These are phyloP conservation scores for Emydura subglobosa DNA, from an alignment of 2,113 vertebrate species.

Conservation along the genomic window DNA sequence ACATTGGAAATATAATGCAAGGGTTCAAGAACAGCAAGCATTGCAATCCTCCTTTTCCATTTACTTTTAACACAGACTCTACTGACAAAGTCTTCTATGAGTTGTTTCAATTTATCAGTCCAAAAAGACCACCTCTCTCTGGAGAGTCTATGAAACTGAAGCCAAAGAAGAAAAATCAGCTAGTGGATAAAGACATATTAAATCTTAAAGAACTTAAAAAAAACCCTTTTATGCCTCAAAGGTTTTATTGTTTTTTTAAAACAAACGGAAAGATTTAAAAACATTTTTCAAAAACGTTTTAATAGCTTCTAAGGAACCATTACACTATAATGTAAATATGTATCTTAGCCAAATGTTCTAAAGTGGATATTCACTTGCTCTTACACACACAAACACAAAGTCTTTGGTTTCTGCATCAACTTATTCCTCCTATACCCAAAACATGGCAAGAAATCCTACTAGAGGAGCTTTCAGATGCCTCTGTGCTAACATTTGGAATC, in stretches of 20 bases:
- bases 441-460: background rate
- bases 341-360: background rate
- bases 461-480: background rate
- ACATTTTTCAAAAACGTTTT: background rate
- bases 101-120: background rate
- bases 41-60: background rate
- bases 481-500: background rate
- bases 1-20: background rate
- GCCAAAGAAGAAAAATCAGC: background rate
- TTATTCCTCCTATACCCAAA: background rate
- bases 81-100: background rate
- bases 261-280: background rate
- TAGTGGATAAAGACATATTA: background rate
- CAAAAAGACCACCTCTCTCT: background rate
- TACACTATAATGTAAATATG: background rate
- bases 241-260: background rate
- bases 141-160: background rate
- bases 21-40: background rate
- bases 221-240: background rate
- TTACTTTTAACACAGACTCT: background rate
- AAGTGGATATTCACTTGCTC: rapidly evolving
- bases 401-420: background rate
- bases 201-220: background rate
- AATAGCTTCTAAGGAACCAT: background rate
- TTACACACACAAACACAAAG: rapidly evolving